Base-by-base conservation (phyloP, 2,113 vertebrate genomes). In the Myxocyprinus asiaticus region DNA sequence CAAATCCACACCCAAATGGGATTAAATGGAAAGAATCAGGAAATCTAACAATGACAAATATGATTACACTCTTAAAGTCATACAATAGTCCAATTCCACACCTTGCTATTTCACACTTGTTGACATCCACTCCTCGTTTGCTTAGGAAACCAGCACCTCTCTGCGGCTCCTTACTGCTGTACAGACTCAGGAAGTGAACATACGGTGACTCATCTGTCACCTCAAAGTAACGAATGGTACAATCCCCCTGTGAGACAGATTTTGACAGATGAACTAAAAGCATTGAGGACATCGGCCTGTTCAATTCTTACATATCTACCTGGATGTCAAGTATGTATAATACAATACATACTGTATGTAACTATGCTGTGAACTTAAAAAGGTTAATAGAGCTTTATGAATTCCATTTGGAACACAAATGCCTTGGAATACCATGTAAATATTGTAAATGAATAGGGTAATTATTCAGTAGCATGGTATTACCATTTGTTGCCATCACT, bases 101-200 rank as follows among this genome's bases (percentile, higher is more conserved):
- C 96, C 96, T 94, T 84, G 96, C 95, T 0, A 98, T 97, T 91
- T 98, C 96, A 1, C 96, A 98, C 91, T 97, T 98, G 93, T 89
- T 98, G 90, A 98, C 96, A 2, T 98, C 96, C 85, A 98, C 85
- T 4, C 96, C 96, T 1, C 96, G 89, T 87, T 98, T 98, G 88
- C 94, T 94, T 78, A 97, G 95, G 88, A 94, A 96, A n/a, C 96
- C 95, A 43, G 96, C 95, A 2, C 96, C 96, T 71, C 95, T 90
- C 90, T 97, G 96, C 3, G 96, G 95, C 85, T 98, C 96, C 82
- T 97, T 98, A 79, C 95, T 97, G 90, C 92, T 97, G 89, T 95
- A 96, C 0, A 95, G 91, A 89, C 94, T 97, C 80, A 98, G 94
- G 88, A 95, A 98, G 83, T 98, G 96, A 81, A 97, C 92, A 42